Base-by-base conservation (phyloP, 1,140 invertebrate species). In the Micrasema minimum region DNA sequence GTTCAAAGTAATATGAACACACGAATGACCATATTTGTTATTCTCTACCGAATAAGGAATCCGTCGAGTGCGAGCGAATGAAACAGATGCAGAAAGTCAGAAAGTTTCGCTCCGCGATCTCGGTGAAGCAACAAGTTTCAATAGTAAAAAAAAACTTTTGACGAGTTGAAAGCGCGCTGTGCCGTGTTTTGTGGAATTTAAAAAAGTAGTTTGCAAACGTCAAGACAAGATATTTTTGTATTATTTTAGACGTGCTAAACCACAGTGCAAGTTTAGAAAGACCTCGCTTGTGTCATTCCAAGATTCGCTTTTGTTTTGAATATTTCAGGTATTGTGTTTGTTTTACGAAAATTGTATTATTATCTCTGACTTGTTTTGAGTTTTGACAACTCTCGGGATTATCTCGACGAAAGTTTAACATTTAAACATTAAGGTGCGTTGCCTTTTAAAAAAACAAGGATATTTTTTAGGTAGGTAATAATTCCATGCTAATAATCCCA, bases 111-210 rank as follows among this genome's bases (percentile, higher is more conserved):
- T 68, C 14, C 22, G 66, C 66, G 53, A 68, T 59, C 53, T 59
- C 67, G 31, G 50, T 48, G 51, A 37, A 62, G 67, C 67, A 69
- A 69, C 67, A 69, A 69, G 67, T 69, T 69, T 51, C 57, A 69
- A 51, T 62, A 69, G 67, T 69, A 51, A 69, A 62, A 45, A 69
- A 69, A 55, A 41, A 62, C 55, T 69, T 68, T 46, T 68, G 66
- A 59, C 22, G 38, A 62, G 66, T 59, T 57, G 35, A 45, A 45
- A 68, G 38, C 66, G 66, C 53, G 51, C 59, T 23, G 50, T 46
- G 4, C 35, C 46, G 65, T 67, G 66, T 51, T 37, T 20, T 38
- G 38, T 68, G 37, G 37, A 41, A 46, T 57, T 57, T 59, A 57
- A 41, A 57, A 43, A 68, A 68, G 38, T 59, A 57, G 48, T 68